Base-by-base conservation (phyloP, 2,113 vertebrate genomes). In the Acrocephalus arundinaceus region DNA sequence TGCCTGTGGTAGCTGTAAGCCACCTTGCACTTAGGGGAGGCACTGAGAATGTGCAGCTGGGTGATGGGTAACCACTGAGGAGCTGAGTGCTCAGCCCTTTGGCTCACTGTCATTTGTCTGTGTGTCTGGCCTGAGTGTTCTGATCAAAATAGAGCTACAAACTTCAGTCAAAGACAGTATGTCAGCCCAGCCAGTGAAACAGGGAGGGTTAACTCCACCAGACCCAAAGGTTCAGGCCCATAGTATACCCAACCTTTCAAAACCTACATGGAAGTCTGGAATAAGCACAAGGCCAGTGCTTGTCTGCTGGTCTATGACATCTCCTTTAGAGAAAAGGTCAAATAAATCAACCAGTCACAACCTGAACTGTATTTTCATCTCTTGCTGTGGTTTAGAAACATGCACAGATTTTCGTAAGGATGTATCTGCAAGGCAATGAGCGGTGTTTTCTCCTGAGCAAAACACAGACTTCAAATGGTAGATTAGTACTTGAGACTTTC, bases 21-120 rank as follows among this genome's bases (percentile, higher is more conserved):
- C 55, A 92, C 67, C 76, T 95, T 80, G 72, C 68, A 54, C 59
- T 94, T 59, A 93, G 9, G 81, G 79, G 39, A 86, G 62, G 65
- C 77, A 25, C 22, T 46, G 79, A 55, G 75, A 92, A 94, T 55
- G 79, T 55, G 65, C 68, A 93, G 68, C 75, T 88, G 63, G 37
- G 51, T 80, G 55, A 72, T 71, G 45, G 55, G 68, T 70, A 84
- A 49, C 51, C 20, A 30, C 51, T 59, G 35, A 33, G 8, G 46
- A 90, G 39, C 46, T 0, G 0, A 2, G 0, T 24, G 15, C 46
- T 88, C 12, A 2, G 43, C 51, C 33, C 15, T 81, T n/a, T 80
- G 62, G 5, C 30, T 54, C 63, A 27, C 3, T 35, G 20, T 41
- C 41, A 4, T 28, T 73, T 73, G 6, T 45, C 49, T 61, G 45